phyloP scores from a whole-genome alignment of 2,797 vertebrate genomes.

The Miichthys miiuy region DNA sequence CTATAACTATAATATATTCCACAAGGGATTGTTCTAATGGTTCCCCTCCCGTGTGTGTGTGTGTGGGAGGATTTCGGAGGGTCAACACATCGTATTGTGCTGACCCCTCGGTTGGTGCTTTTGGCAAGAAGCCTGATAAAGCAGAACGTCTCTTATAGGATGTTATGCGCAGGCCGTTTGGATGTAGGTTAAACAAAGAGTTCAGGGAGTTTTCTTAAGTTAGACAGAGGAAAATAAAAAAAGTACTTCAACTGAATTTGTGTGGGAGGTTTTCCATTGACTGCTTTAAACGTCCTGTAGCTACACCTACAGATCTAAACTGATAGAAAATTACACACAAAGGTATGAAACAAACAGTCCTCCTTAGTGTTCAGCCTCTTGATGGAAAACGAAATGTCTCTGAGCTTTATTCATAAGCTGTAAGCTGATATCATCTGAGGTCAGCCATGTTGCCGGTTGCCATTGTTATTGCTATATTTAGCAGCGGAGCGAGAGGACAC shows the following conservation, averaged over 20 bases:
- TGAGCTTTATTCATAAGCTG: constrained; percentile 69
- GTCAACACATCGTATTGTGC: constrained; percentile 43
- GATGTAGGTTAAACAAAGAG: constrained; percentile 30
- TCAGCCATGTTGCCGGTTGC: constrained; percentile 60
- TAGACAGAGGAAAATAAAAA: background rate
- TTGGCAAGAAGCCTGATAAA: constrained; percentile 44
- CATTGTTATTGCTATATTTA: constrained; percentile 86
- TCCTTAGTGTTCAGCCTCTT: constrained; percentile 32
- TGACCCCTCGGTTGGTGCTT: constrained; percentile 24
- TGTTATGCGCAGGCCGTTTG: background rate
- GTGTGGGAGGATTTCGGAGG: constrained; percentile 20
- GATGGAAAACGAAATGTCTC: constrained; percentile 47
- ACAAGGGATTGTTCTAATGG: constrained; percentile 36
- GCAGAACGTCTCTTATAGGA: constrained; percentile 9
- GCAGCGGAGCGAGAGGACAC: constrained; percentile 68
- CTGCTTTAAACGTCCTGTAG: background rate
- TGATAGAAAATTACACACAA: constrained; percentile 21
- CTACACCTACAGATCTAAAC: constrained; percentile 3
- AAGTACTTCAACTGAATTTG: background rate
- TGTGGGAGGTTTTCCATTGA: background rate
- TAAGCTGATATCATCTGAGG: constrained; percentile 76
- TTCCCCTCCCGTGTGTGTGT: constrained; percentile 1
- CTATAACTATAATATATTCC: constrained; percentile 38
- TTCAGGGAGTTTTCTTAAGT: background rate
- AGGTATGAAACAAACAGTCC: constrained; percentile 38